Base-by-base conservation (phyloP, 1,140 invertebrate species). In the Ceratina calcarata region DNA sequence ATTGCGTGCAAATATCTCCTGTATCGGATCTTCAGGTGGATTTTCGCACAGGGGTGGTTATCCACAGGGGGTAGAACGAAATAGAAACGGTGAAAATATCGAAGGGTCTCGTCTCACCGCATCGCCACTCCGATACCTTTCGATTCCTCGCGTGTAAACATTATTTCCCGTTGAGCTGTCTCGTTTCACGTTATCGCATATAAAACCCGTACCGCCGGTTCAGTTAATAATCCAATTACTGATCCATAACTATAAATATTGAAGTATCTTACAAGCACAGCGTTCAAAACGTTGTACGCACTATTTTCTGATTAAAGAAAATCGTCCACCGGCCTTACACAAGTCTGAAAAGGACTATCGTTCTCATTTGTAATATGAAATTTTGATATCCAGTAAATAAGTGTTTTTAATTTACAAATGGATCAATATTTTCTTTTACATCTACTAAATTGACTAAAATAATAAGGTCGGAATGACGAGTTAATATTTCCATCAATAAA, bases 1-100 rank as follows among this genome's bases (percentile, higher is more conserved):
- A 88, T 88, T 87, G 83, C 86, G 74, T 76, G 85, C 82, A 89
- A 89, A 89, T 89, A 89, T 89, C 81, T 82, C 8, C 65, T 81
- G 83, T 86, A 88, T 89, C 82, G 83, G 85, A 89, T 89, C 85
- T 87, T 79, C 83, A 84, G 78, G 82, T 88, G 78, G 82, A 87
- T 83, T 76, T 49, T 76, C 78, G 78, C 69, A 74, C 75, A 85
- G 74, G 86, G 80, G 64, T 80, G 80, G 78, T 80, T 83, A 85
- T 85, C 81, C 82, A 32, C 37, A 61, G 80, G 72, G 81, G 83
- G 77, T 80, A 69, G 55, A 84, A 62, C 79, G 64, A 87, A 75
- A 85, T 85, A 70, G 74, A 84, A 84, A 75, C 65, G 83, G 62
- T 55, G 62, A 84, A 72, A 66, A 55, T 61, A 37, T 75, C 45